Evolutionary conservation across 2,113 vertebrate genomes (phyloP).

Genomic region (Astur gentilis): DNA sequence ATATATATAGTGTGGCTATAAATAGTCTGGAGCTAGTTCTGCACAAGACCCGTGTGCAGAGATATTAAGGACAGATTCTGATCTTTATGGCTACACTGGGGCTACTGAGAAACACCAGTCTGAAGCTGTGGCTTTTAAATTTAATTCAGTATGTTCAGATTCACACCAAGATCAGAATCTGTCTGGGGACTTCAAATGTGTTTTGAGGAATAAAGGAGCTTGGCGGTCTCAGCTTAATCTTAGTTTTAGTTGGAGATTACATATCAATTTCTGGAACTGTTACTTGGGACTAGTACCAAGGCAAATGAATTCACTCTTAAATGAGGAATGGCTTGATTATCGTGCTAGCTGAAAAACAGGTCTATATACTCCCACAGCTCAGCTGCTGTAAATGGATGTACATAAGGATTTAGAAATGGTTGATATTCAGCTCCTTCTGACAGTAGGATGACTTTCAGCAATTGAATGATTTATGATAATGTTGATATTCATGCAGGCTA

Average conservation of each 20-base stretch:
- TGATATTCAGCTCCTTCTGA: conserved; percentile 14
- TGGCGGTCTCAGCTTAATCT: not conserved
- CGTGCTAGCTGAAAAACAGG: not conserved
- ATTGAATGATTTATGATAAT: conserved; percentile 15
- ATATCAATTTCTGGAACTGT: not conserved
- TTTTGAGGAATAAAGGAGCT: not conserved
- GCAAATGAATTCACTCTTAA: conserved; percentile 7
- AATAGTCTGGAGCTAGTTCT: conserved; percentile 36
- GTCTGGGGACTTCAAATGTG: not conserved
- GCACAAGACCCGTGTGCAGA: not conserved
- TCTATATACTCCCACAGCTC: not conserved
- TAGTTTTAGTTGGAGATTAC: not conserved
- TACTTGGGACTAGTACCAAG: not conserved
- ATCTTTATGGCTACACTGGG: not conserved
- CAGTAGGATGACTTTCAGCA: conserved; percentile 14
- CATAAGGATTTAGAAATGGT: not conserved
- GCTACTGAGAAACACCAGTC: not conserved
- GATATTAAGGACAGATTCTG: not conserved
- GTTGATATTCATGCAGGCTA: not conserved
- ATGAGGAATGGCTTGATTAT: not conserved
- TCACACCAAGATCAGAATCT: not conserved
- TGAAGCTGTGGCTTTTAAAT: not conserved
- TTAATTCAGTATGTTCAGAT: not conserved
- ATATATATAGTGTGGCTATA: conserved; percentile 42
- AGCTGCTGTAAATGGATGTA: conserved; percentile 3